These are phyloP conservation scores for Pseudocheirus occidentalis DNA, from an alignment of 2,797 vertebrate genomes.

Conservation along the genomic window DNA sequence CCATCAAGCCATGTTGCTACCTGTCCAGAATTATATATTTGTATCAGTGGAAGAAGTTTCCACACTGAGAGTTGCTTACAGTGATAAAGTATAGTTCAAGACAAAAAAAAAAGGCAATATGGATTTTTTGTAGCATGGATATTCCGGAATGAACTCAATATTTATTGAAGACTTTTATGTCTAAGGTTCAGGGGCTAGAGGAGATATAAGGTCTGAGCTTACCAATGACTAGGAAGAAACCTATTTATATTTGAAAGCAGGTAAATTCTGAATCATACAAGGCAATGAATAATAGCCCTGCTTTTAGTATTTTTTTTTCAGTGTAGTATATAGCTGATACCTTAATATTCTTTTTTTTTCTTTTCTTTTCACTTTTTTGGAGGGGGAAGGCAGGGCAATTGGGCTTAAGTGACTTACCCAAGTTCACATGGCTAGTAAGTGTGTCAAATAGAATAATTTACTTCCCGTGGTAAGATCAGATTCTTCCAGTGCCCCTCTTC, in stretches of 20 bases:
- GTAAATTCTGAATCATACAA: slow-evolving; percentile 21
- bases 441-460: not conserved
- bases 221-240: not conserved
- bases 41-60: not conserved
- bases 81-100: not conserved
- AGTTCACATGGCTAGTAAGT: no score
- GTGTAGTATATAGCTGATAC: not conserved
- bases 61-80: not conserved
- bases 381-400: no score
- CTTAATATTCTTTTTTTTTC: not conserved
- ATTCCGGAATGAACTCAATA: not conserved
- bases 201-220: not conserved
- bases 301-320: not conserved
- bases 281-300: not conserved
- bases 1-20: not conserved
- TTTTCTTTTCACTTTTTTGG: no score
- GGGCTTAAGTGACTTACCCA: no score
- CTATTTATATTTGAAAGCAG: slow-evolving; percentile 4
- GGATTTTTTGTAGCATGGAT: not conserved
- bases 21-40: not conserved
- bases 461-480: not conserved
- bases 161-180: not conserved
- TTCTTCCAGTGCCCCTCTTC: slow-evolving; percentile 12
- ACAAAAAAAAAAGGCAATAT: not conserved
- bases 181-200: not conserved